A percentile compares a stretch with the other conserved stretches of the same genome.
Evolutionary conservation across 2,113 vertebrate genomes (phyloP).

Genomic region (Cairina moschata): DNA sequence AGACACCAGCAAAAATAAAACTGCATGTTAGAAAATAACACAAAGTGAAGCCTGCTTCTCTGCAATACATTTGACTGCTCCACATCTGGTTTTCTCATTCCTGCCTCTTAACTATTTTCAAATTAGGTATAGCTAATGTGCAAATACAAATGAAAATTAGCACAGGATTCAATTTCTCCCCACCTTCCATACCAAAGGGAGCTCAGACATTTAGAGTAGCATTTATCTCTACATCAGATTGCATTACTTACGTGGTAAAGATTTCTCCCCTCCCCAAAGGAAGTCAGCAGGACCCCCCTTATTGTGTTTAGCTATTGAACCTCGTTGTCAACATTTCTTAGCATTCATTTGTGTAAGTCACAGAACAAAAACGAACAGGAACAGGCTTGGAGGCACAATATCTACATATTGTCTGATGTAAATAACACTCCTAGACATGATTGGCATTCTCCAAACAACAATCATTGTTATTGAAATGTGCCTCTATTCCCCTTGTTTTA

Average conservation of each 20-base stretch:
- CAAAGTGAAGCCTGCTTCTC: constrained; percentile 25
- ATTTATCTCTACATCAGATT: constrained; percentile 38
- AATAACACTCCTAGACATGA: constrained; percentile 73
- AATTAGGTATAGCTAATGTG: constrained; percentile 47
- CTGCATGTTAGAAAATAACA: constrained; percentile 61
- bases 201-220: background rate
- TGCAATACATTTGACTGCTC: constrained; percentile 36
- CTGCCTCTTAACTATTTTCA: constrained; percentile 54
- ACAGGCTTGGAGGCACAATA: constrained; percentile 78
- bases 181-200: constrained; percentile 27
- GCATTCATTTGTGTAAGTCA: constrained; percentile 78
- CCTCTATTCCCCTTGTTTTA: constrained; percentile 84
- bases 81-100: constrained; percentile 48
- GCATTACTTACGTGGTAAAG: constrained; percentile 25
- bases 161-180: constrained; percentile 24
- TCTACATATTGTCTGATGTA: constrained; percentile 81
- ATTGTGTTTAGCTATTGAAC: constrained; percentile 72
- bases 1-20: constrained; percentile 69
- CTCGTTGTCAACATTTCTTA: constrained; percentile 66
- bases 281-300: constrained; percentile 13
- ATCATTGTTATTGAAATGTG: constrained; percentile 90
- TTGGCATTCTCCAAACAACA: constrained; percentile 83
- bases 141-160: constrained; percentile 57
- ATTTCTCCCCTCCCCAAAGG: constrained; percentile 30
- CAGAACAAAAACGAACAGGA: constrained; percentile 76